A percentile compares a stretch with the other conserved stretches of the same genome.
Evolutionary conservation across 2,797 vertebrate species (phyloP).

Genomic region (Loris lydekkerianus): DNA sequence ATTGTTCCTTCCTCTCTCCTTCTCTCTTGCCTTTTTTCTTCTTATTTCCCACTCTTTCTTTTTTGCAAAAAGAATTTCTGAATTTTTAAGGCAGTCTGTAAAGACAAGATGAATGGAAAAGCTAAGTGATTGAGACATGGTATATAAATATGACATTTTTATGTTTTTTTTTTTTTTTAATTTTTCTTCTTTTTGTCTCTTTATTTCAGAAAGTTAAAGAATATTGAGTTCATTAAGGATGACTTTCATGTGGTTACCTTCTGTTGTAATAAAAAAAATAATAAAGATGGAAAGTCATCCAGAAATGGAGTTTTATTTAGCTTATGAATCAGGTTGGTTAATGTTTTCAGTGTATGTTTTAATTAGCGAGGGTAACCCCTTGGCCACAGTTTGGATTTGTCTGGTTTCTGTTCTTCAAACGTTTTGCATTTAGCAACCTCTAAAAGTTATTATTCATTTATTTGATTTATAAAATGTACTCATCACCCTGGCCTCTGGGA

Average conservation of each 20-base stretch:
- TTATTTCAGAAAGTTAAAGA: constrained; percentile 67
- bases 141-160: constrained; percentile 1
- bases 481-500: constrained; percentile 66
- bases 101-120: not conserved
- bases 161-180: not conserved
- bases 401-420: constrained; percentile 79
- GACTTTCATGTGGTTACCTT: constrained; percentile 76
- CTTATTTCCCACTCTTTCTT: not conserved
- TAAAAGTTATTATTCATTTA: constrained; percentile 79
- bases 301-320: constrained; percentile 73
- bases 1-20: not conserved
- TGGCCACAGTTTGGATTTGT: constrained; percentile 47
- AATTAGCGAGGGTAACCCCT: constrained; percentile 66
- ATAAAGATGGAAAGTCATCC: constrained; percentile 59
- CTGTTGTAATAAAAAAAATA: constrained; percentile 68
- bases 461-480: constrained; percentile 80
- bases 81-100: not conserved
- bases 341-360: constrained; percentile 74
- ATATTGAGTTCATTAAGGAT: constrained; percentile 65
- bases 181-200: constrained; percentile 8
- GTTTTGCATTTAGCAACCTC: constrained; percentile 74
- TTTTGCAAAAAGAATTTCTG: not conserved
- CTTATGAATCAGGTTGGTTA: constrained; percentile 77
- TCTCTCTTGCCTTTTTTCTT: not conserved
- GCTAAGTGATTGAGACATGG: not conserved